These are phyloP conservation scores for Moxostoma hubbsi DNA, from an alignment of 2,797 vertebrate species.

Conservation along the genomic window DNA sequence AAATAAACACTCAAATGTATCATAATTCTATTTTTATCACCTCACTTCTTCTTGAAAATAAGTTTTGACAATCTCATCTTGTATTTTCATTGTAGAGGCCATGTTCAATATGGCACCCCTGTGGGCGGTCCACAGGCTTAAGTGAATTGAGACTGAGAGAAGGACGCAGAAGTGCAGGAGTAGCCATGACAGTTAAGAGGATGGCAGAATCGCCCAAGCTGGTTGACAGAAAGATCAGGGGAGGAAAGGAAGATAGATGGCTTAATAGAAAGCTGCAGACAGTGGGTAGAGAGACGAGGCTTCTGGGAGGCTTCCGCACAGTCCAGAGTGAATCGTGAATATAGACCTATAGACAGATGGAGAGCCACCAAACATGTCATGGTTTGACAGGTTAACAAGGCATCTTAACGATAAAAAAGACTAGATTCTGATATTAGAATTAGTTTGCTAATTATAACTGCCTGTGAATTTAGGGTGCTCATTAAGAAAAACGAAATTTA, in stretches of 20 bases:
- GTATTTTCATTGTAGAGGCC: conserved; percentile 51
- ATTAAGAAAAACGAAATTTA: conserved; percentile 53
- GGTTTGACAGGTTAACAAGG: conserved; percentile 75
- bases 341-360: conserved; percentile 72
- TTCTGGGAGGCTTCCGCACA: conserved; percentile 71
- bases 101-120: conserved; percentile 48
- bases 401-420: conserved; percentile 37
- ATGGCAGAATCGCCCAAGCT: conserved; percentile 68
- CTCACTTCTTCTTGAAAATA: conserved; percentile 22
- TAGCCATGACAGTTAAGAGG: conserved; percentile 56
- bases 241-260: conserved; percentile 79
- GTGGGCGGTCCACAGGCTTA: conserved; percentile 34
- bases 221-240: conserved; percentile 71
- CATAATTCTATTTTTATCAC: not conserved
- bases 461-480: conserved; percentile 53
- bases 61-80: conserved; percentile 29
- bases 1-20: conserved; percentile 6
- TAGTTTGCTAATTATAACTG: conserved; percentile 46
- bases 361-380: conserved; percentile 66
- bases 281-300: conserved; percentile 76
- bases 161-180: conserved; percentile 9
- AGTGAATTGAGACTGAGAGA: conserved; percentile 51
- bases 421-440: conserved; percentile 48
- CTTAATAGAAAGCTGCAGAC: conserved; percentile 78
- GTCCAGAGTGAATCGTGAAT: conserved; percentile 52